Conservation (phyloP, 2,113 vertebrate species). For the Hemicordylus capensis region DNA sequence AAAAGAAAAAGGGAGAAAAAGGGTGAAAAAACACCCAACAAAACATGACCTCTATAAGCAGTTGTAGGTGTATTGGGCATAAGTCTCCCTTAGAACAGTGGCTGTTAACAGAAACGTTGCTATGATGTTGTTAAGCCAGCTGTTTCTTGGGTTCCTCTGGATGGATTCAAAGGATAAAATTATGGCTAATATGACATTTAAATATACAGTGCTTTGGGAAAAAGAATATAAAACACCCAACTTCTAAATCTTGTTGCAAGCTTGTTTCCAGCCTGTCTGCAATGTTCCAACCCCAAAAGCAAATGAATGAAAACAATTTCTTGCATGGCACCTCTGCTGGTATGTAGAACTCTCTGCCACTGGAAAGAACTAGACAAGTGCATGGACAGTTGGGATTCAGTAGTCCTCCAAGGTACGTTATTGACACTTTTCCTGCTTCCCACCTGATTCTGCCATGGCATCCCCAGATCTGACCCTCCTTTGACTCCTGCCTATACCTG, state of each 20-base stretch:
- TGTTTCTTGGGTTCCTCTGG: neutral
- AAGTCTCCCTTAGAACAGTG: neutral
- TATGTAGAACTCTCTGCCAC: neutral
- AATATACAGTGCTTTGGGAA: neutral
- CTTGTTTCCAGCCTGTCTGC: neutral
- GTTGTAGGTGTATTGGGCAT: neutral
- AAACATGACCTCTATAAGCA: no score
- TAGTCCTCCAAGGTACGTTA: neutral
- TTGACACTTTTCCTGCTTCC: neutral
- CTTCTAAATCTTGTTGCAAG: neutral
- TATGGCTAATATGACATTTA: neutral
- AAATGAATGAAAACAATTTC: neutral
- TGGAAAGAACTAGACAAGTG: neutral
- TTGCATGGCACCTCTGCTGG: neutral
- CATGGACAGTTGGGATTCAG: no score
- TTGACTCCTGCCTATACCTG: neutral
- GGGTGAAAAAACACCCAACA: no score
- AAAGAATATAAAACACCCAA: neutral
- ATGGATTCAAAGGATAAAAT: conserved; percentile 10
- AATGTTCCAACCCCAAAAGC: neutral
- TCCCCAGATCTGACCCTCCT: no score
- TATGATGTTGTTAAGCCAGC: neutral
- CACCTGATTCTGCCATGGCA: neutral
- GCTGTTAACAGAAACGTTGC: neutral
- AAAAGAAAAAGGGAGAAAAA: no score